Base-by-base conservation (phyloP, 2,888 invertebrate species). In the Tyria jacobaeae region DNA sequence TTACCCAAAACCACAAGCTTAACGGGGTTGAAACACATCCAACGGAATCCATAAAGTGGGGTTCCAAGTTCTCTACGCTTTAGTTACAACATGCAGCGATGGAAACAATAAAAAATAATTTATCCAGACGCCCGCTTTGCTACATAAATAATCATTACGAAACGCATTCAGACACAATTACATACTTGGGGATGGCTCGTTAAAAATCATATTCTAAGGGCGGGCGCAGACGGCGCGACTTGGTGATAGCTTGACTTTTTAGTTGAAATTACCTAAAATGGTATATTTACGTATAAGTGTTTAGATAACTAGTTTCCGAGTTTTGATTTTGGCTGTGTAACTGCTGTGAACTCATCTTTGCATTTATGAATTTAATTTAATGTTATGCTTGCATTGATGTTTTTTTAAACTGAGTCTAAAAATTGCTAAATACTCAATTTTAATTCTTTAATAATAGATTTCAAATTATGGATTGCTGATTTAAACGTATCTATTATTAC, bases 71-170 rank as follows among this genome's bases (percentile, higher is more conserved):
- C 58, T 57, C 62, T 47, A 31, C 57, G 59, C 65, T 73, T 64
- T 57, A 60, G 49, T 60, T 61, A 63, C 59, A 67, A 61, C 65
- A 70, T 80, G 75, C 76, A 81, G 76, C 76, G 79, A 82, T 81
- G 82, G 75, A 81, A 83, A 83, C 85, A 84, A 87, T 90, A 90
- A 89, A 90, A 89, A 89, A 87, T 89, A 87, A 89, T 89, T 87
- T 85, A 76, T 71, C 79, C 78, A 76, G 73, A 78, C 83, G 78
- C 76, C 70, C 71, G 70, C 78, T 80, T 73, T 74, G 81, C 80
- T 75, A 81, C 87, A 86, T 89, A 91, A 90, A 89, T 89, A 88
- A 89, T 88, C 84, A 89, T 90, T 89, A 89, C 78, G 80, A 76
- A 82, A 79, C 83, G 84, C 85, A 86, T 89, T 87, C 87, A 83